A percentile compares a stretch with the other conserved stretches of the same genome.
phyloP scores from a whole-genome alignment of 2,113 vertebrate genomes.

The Neomonachus schauinslandi region DNA sequence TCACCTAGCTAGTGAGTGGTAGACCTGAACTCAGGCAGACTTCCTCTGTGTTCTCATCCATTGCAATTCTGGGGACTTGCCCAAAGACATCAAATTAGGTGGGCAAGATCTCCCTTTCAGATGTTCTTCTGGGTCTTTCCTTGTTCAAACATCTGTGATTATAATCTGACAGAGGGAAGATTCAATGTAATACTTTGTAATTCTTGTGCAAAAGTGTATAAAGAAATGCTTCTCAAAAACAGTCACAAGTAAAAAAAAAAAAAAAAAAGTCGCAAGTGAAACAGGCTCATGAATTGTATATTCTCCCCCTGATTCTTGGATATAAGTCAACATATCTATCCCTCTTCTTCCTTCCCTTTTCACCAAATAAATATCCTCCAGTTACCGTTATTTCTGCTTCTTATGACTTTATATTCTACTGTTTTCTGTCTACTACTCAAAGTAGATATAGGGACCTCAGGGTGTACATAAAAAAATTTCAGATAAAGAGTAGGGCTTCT shows the following conservation, averaged over 20 bases:
- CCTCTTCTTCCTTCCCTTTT: not conserved
- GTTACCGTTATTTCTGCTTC: not conserved
- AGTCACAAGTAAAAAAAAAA: no score
- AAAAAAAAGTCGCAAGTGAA: not conserved
- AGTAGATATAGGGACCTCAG: not conserved
- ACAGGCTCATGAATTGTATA: not conserved
- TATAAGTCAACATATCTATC: not conserved
- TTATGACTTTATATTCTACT: not conserved
- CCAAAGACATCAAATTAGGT: not conserved
- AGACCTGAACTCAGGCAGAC: not conserved
- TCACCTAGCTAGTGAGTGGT: not conserved
- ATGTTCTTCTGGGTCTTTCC: not conserved
- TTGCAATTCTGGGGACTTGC: not conserved
- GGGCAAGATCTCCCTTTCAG: not conserved
- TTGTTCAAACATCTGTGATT: not conserved
- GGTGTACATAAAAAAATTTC: not conserved
- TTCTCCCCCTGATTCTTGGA: not conserved
- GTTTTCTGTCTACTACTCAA: not conserved
- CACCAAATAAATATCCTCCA: not conserved
- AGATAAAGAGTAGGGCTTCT: not conserved
- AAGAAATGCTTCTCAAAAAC: slow-evolving; percentile 1
- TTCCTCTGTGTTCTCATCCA: not conserved
- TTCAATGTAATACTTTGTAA: not conserved
- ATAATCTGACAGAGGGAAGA: not conserved
- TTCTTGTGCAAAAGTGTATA: not conserved